phyloP scores from a whole-genome alignment of 2,888 invertebrate genomes.

The Tinea semifulvella region DNA sequence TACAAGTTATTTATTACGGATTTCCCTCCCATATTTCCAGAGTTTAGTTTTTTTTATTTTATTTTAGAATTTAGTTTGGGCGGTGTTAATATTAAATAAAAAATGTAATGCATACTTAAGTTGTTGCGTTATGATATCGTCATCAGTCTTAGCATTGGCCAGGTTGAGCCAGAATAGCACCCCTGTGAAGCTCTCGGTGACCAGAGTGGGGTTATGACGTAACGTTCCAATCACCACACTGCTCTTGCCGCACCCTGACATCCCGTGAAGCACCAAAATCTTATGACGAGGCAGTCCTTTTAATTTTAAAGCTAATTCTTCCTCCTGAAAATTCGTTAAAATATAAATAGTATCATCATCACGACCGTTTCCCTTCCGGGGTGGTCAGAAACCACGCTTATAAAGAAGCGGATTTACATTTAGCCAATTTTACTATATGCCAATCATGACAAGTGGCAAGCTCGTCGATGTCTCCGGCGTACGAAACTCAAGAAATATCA shows the following conservation, averaged over 20 bases:
- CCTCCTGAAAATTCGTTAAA: conserved; percentile 57
- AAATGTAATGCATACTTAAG: conserved; percentile 38
- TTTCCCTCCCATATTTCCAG: too few species aligned
- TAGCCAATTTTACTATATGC: too few species aligned
- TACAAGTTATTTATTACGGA: too few species aligned
- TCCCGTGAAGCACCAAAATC: conserved; percentile 73
- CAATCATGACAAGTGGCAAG: too few species aligned
- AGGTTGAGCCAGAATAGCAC: conserved; percentile 68
- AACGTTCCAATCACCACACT: conserved; percentile 70
- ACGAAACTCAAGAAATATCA: too few species aligned
- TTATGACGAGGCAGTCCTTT: conserved; percentile 55
- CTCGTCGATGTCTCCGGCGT: too few species aligned
- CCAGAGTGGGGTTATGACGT: conserved; percentile 52
- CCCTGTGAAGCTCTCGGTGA: conserved; percentile 61
- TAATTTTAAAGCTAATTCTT: conserved; percentile 53
- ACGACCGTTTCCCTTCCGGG: too few species aligned
- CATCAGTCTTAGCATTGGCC: conserved; percentile 56
- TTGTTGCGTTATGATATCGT: conserved; percentile 52
- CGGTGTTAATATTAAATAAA: not conserved
- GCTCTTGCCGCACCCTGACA: conserved; percentile 81
- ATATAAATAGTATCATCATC: too few species aligned
- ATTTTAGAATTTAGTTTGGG: too few species aligned
- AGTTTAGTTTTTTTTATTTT: too few species aligned
- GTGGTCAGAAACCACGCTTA: too few species aligned
- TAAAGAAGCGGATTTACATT: too few species aligned